Evolutionary conservation across 1,140 invertebrate species (phyloP), one percentile per base, ranked within the genome.

Genomic region (Megalonaias nervosa): DNA sequence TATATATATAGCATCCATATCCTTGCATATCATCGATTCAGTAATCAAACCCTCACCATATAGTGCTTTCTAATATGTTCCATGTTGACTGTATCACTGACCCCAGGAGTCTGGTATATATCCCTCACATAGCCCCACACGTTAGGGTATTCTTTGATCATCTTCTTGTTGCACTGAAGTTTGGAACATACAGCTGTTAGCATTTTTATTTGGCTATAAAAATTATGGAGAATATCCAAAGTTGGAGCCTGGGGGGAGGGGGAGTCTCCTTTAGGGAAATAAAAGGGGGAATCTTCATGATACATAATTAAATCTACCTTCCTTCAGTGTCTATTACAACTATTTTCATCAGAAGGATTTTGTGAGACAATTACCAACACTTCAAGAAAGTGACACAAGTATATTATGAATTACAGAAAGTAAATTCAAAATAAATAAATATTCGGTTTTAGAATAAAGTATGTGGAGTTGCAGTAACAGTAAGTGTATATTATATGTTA

Each of bases 41-140:
- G 17, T 14, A 61, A 57, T 70, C 17, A 13, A n/a, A 62, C 31
- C 77, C 81, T 81, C 64, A 88, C 87, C 75, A 79, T 77, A 67
- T 90, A 90, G 71, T 88, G 87, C 58, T 79, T 84, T 14, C 70
- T 80, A 66, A 89, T 89, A 75, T 90, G 88, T 73, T 89, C 83
- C 62, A 82, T 74, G 74, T 90, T 79, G 0, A 88, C 83, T 14
- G 89, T 90, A 1, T 86, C 85, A 16, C 77, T 74, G 21, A 90
- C 75, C 48, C 85, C 89, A 11, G 75, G 75, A 6, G 81, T 80
- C 77, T 89, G 88, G 72, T 89, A 90, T 19, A 90, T 72, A 56
- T 90, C 88, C 15, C 85, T 73, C 19, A 82, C 58, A 71, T 85
- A 90, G 21, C 73, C 84, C 86, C 87, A 90, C 9, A 89, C 69